phyloP scores from a whole-genome alignment of 2,888 invertebrate species.

The Halictus quadricinctus region DNA sequence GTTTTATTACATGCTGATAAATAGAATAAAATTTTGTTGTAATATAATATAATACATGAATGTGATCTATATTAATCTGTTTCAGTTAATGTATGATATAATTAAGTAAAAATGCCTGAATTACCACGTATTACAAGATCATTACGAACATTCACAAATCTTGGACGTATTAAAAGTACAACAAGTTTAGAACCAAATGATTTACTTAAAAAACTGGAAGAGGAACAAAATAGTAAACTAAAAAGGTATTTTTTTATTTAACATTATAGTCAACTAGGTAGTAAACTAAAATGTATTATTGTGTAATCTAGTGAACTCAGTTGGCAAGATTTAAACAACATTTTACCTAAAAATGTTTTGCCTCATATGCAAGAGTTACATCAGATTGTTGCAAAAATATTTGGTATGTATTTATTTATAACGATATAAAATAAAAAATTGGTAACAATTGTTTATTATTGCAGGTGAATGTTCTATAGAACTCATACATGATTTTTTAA shows the following conservation, averaged over 20 bases:
- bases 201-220: conserved; percentile 72
- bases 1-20: no score
- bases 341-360: conserved; percentile 80
- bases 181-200: conserved; percentile 76
- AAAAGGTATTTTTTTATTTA: conserved; percentile 78
- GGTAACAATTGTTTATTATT: conserved; percentile 28
- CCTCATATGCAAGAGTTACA: conserved; percentile 81
- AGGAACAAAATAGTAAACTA: conserved; percentile 81
- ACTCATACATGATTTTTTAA: conserved; percentile 86
- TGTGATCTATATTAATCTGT: neutral
- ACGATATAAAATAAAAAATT: conserved; percentile 34
- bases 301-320: conserved; percentile 82
- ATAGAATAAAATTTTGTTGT: neutral
- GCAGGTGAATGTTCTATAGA: conserved; percentile 84
- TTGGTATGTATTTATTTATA: conserved; percentile 67
- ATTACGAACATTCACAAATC: conserved; percentile 86
- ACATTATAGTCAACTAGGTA: conserved; percentile 77
- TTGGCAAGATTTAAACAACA: conserved; percentile 83
- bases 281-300: conserved; percentile 79
- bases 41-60: neutral
- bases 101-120: conserved; percentile 77
- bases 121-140: conserved; percentile 87
- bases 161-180: conserved; percentile 80
- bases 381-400: conserved; percentile 73
- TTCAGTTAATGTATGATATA: neutral